Base-by-base conservation (phyloP, 1,140 invertebrate genomes). In the Phenacoccus solenopsis region DNA sequence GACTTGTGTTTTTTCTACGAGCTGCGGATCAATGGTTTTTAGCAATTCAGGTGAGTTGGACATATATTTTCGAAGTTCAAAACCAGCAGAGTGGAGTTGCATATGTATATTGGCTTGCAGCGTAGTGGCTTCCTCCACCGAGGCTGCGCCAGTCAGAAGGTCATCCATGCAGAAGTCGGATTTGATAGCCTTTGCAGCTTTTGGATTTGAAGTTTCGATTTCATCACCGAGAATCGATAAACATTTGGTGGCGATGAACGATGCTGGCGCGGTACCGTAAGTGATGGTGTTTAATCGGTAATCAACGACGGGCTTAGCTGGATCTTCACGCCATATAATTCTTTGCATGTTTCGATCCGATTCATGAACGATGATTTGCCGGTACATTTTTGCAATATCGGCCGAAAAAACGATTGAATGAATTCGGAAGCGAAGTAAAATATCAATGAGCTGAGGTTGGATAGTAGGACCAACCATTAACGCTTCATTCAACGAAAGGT, bases 111-210 rank as follows among this genome's bases (percentile, higher is more conserved):
- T 69, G 4, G 20, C 22, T 1, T 22, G 28, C n/a, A 69, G 22
- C 5, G 7, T 1, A n/a, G 24, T 35, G 1, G 32, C 28, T 22
- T 69, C n/a, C 13, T 24, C 32, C 3, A 69, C 12, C 20, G 28
- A 35, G 1, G 12, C 21, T 30, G 30, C 68, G 1, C 68, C 68
- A 4, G 68, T 22, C 32, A 49, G 1, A 7, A 32, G 10, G 74
- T 83, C 79, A 71, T 83, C 81, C 1, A 82, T 77, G 71, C 81
- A 83, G 67, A 79, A 79, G 71, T 79, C 76, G 1, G 3, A 12
- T 28, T 28, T 22, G 16, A 80, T 75, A n/a, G 75, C 71, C 27
- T 74, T 64, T 61, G 74, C 64, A 32, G 73, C 75, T 10, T 67
- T 30, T 27, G 76, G 74, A 74, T 72, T 76, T 0, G 70, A 67